Evolutionary conservation across 1,140 invertebrate species (phyloP).

Genomic region (Paramacrobiotus metropolitanus): DNA sequence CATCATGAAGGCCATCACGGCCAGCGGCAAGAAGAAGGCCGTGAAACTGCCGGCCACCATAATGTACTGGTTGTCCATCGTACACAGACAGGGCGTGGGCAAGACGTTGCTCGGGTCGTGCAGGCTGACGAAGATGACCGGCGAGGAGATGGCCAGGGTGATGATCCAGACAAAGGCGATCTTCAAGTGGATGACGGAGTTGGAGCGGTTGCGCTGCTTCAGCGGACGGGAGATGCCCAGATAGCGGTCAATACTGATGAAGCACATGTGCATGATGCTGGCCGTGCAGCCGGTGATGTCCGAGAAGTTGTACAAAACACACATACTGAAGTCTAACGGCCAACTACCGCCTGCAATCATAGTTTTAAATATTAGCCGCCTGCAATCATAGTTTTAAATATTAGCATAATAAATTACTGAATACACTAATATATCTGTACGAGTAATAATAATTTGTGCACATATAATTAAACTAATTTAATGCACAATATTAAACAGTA

Average conservation of each 20-base stretch:
- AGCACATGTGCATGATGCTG: slow-evolving; percentile 90
- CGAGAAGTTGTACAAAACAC: slow-evolving; percentile 74
- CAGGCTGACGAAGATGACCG: background rate
- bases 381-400: too few relatives aligned
- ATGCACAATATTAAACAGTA: too few relatives aligned
- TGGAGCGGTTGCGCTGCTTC: slow-evolving; percentile 31
- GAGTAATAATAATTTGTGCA: too few relatives aligned
- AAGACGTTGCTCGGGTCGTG: background rate
- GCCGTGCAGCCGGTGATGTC: slow-evolving; percentile 82
- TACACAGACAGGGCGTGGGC: background rate
- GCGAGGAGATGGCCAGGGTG: background rate
- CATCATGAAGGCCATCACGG: background rate
- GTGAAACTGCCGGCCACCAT: background rate
- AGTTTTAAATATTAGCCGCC: too few relatives aligned
- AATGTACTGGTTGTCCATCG: background rate
- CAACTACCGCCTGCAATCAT: slow-evolving; percentile 57
- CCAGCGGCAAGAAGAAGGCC: background rate
- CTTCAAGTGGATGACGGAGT: background rate
- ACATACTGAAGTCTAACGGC: slow-evolving; percentile 62
- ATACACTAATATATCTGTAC: background rate
- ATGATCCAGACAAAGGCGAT: background rate
- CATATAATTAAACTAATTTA: too few relatives aligned
- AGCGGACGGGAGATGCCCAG: slow-evolving; percentile 69
- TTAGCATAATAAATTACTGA: slow-evolving; percentile 9
- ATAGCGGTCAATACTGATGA: slow-evolving; percentile 75